Percentiles rank a stretch among this genome's conserved stretches.
Conservation (phyloP, 1,140 invertebrate genomes). For the Sycobia sp. region DNA sequence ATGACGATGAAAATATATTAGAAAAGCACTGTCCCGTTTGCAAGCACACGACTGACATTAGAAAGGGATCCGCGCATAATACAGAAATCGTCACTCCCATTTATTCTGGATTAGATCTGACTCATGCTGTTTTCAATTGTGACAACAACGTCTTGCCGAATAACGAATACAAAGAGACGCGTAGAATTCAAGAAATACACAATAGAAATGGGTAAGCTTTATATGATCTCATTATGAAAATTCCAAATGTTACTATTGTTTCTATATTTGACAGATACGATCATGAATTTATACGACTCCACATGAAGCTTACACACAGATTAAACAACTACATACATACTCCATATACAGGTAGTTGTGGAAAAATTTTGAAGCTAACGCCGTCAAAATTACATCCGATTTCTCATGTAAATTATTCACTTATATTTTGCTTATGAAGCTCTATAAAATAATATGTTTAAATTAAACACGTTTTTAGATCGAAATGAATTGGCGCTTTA, state of each 20-base stretch:
- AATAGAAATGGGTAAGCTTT: conserved; percentile 4
- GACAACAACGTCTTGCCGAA: conserved; percentile 40
- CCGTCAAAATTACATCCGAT: conserved; percentile 42
- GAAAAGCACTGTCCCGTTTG: conserved; percentile 46
- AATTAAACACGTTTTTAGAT: conserved; percentile 36
- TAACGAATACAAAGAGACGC: conserved; percentile 26
- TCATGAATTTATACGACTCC: too few relatives aligned
- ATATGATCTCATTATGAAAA: background rate
- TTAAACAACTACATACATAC: conserved; percentile 36
- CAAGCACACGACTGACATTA: conserved; percentile 44
- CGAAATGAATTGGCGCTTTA: conserved; percentile 38
- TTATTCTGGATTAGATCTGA: conserved; percentile 48
- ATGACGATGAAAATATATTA: conserved; percentile 45
- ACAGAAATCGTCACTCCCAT: conserved; percentile 36
- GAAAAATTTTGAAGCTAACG: conserved; percentile 36
- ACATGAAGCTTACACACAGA: too few relatives aligned
- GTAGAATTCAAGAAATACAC: conserved; percentile 17
- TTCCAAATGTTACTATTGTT: background rate
- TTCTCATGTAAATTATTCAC: conserved; percentile 35
- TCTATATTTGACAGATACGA: too few relatives aligned
- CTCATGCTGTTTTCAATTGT: conserved; percentile 47
- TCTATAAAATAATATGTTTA: background rate
- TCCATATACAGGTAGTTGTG: conserved; percentile 41
- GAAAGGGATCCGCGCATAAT: conserved; percentile 40
- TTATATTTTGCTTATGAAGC: background rate